Evolutionary conservation across 2,113 vertebrate species (phyloP), one percentile per base, ranked within the genome.

Genomic region (Chinchilla lanigera): DNA sequence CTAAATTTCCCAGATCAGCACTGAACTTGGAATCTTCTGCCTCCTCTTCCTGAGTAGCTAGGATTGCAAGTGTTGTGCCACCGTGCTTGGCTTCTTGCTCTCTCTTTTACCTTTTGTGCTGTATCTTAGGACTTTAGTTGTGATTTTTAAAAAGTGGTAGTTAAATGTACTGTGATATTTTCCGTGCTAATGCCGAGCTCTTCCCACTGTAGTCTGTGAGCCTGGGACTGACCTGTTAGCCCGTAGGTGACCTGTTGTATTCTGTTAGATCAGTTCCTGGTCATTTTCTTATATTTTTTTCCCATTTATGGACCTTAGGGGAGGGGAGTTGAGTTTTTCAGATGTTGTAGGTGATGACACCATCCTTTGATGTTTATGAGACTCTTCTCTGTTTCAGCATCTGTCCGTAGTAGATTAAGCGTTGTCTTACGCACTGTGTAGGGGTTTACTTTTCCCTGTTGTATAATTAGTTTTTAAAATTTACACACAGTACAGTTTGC

Each of bases 331-430:
- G 47, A 78, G 20, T 50, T 20, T 75, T 67, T n/a, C 9, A 5
- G 14, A 2, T 67, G 73, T 82, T 54, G 38, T 2, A 3, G 13
- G 87, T 77, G 12, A 33, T 47, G 77, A 26, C 11, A 35, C 44
- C 4, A 1, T 52, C 17, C 7, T 38, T 3, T 17, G 19, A 24
- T 80, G 33, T 44, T 0, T 61, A 3, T 35, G 17, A 61, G 82
- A 41, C 8, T 22, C 9, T 44, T 86, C 26, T 73, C 71, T 95
- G 47, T 92, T 71, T 87, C n/a, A 44, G 35, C 50, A 20, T 30
- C 20, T 92, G 38, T 56, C 26, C 58, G 75, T 17, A 58, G 0
- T 73, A 75, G 73, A 50, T 19, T 50, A 26, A 75, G 28, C 4
- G 12, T 52, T 50, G 77, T n/a, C 52, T 12, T 81, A 7, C 73